Evolutionary conservation across 2,113 vertebrate species (phyloP).

Genomic region (Litocranius walleri): DNA sequence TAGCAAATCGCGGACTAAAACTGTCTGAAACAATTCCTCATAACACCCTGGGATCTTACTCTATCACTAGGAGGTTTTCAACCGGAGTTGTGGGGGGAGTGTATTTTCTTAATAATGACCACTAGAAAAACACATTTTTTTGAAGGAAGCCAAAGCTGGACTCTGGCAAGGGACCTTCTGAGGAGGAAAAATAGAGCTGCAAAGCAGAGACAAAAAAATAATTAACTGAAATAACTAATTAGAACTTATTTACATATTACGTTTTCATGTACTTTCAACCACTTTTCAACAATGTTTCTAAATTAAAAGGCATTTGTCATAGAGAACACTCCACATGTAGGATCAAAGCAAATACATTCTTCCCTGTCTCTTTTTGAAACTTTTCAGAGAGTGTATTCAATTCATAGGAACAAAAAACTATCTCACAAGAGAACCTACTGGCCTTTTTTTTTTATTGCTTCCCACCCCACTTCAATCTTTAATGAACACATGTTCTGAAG

Average conservation of each 20-base stretch:
- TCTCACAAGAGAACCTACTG: slow-evolving; percentile 69
- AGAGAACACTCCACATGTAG: slow-evolving; percentile 58
- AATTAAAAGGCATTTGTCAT: slow-evolving; percentile 63
- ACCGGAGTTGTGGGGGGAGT: not conserved
- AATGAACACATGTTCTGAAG: slow-evolving; percentile 73
- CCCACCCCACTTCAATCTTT: slow-evolving; percentile 73
- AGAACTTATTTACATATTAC: slow-evolving; percentile 71
- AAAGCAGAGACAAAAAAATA: slow-evolving; percentile 55
- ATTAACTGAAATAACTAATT: slow-evolving; percentile 75
- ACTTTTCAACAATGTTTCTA: slow-evolving; percentile 62
- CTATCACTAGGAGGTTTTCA: slow-evolving; percentile 37
- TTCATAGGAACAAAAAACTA: slow-evolving; percentile 73
- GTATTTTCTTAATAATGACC: slow-evolving; percentile 56
- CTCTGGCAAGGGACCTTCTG: slow-evolving; percentile 37
- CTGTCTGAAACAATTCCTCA: slow-evolving; percentile 29
- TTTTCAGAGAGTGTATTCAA: slow-evolving; percentile 69
- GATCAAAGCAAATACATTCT: slow-evolving; percentile 73
- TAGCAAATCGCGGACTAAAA: slow-evolving; percentile 28
- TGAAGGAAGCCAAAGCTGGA: slow-evolving; percentile 35
- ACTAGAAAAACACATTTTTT: slow-evolving; percentile 55
- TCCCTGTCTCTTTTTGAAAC: slow-evolving; percentile 68
- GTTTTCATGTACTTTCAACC: slow-evolving; percentile 69
- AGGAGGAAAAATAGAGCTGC: slow-evolving; percentile 27
- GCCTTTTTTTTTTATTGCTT: slow-evolving; percentile 66
- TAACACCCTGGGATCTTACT: slow-evolving; percentile 49